Evolutionary conservation across 2,797 vertebrate genomes (phyloP).

Genomic region (Eulemur rubriventer): DNA sequence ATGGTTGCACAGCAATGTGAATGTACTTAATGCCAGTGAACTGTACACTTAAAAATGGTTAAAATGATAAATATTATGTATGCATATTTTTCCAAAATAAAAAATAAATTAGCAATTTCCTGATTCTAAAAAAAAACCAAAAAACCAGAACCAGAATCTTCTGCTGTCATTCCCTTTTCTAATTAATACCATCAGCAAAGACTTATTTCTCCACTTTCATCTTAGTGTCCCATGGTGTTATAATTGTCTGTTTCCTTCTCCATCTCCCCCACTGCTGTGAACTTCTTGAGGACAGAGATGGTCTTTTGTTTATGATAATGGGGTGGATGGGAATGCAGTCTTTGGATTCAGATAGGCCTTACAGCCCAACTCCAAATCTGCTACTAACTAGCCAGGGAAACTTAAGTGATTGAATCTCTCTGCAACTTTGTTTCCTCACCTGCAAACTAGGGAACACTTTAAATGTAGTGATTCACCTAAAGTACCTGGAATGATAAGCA

Average conservation of each 20-base stretch:
- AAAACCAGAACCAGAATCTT: not conserved
- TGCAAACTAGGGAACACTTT: not conserved
- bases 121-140: slow-evolving; percentile 10
- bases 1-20: not conserved
- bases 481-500: not conserved
- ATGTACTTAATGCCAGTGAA: not conserved
- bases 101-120: not conserved
- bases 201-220: slow-evolving; percentile 33
- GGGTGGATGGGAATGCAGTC: not conserved
- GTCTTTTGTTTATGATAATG: not conserved
- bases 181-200: slow-evolving; percentile 39
- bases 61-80: not conserved
- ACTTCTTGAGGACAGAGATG: not conserved
- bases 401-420: not conserved
- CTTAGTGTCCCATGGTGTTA: not conserved
- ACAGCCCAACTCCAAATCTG: slow-evolving; percentile 9
- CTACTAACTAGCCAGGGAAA: not conserved
- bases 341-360: not conserved
- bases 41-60: not conserved
- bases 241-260: slow-evolving; percentile 46
- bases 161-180: slow-evolving; percentile 21
- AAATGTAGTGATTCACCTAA: not conserved
- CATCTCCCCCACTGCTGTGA: slow-evolving; percentile 9
- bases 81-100: not conserved
- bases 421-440: not conserved